Evolutionary conservation across 2,797 vertebrate genomes (phyloP).

Genomic region (Squalus acanthias): DNA sequence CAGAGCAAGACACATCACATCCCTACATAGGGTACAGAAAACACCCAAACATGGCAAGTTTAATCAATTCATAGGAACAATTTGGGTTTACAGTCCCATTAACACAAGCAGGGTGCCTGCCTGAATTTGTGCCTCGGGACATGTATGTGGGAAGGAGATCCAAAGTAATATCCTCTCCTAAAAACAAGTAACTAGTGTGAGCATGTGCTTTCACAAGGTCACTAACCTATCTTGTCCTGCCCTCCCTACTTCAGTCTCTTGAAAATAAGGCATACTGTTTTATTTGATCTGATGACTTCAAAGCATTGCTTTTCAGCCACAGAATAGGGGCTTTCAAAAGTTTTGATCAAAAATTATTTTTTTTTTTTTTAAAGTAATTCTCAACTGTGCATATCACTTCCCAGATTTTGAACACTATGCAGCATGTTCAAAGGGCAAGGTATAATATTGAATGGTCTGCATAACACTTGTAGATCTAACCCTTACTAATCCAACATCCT

Average conservation of each 20-base stretch:
- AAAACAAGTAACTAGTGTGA: neutral
- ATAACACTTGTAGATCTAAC: neutral
- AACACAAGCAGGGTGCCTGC: no score
- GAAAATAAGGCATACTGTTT: neutral
- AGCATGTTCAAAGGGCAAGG: neutral
- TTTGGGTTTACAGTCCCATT: no score
- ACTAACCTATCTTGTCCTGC: neutral
- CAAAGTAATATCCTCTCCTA: neutral
- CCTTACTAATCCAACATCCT: neutral
- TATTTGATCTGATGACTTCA: neutral
- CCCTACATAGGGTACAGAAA: no score
- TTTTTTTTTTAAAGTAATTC: neutral
- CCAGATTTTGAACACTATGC: neutral
- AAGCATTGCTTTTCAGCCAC: neutral
- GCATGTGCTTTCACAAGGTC: neutral
- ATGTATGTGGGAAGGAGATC: no score
- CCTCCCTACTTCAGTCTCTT: neutral
- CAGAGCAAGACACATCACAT: no score
- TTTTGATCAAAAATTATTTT: neutral
- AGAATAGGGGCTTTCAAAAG: neutral
- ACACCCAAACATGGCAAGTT: no score
- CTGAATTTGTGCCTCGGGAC: no score
- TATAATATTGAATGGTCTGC: neutral
- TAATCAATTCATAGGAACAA: no score
- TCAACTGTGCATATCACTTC: neutral